Evolutionary conservation across 2,888 invertebrate genomes (phyloP), one percentile per base, ranked within the genome.

Genomic region (Pachydiplax longipennis): DNA sequence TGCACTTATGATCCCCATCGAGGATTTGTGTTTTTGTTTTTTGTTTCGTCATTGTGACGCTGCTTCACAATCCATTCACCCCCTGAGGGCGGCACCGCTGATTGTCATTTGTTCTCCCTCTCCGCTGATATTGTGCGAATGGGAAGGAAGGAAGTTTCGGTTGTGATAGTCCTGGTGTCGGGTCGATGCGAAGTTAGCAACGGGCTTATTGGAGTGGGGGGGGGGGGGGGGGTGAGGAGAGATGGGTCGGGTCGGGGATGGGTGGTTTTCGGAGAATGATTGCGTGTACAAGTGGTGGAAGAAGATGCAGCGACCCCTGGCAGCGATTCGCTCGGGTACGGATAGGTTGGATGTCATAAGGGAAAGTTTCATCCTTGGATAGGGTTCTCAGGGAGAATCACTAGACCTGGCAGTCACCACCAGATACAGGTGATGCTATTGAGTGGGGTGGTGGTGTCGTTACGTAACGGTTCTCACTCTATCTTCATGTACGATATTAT

Each of bases 121-220:
- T 53, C 48, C 22, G 48, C 13, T 1, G 44, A 44, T 31, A 35
- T 31, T 25, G 18, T 6, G 13, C 12, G 5, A 12, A n/a, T 25
- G 12, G n/a, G n/a, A n/a, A n/a, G n/a, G 18, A 58, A 58, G n/a
- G 58, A 58, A 37, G 87, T 61, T 25, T 31, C 5, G 58, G 61
- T 15, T 10, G 15, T 18, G 18, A 58, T 48, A 10, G 82, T 25
- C 15, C 12, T 61, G 87, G 61, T 61, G 87, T 87, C 61, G 65
- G 65, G 87, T 87, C 87, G 87, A 87, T 87, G 87, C 12, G 25
- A 87, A 87, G 87, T 87, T 87, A 40, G 87, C 87, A 37, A 25
- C 87, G 65, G 40, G 58, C 2, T 40, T 81, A 61, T 87, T 87
- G 18, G 58, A 65, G 37, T 40, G 87, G 35, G 22, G 58, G 37